These are phyloP conservation scores for Anas georgica DNA, from an alignment of 2,797 vertebrate species.

Conservation along the genomic window DNA sequence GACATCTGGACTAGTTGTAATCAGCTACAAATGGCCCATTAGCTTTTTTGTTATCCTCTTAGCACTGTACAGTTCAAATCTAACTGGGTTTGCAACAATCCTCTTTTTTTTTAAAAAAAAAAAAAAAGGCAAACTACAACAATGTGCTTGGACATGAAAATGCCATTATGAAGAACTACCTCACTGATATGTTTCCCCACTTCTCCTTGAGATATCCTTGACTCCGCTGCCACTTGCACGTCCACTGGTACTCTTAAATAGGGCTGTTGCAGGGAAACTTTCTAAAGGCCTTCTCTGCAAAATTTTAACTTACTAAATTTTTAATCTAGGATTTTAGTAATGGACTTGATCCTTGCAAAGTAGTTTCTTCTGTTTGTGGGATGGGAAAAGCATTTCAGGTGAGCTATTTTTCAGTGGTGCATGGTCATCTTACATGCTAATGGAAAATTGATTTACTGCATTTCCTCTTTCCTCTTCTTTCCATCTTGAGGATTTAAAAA, in stretches of 20 bases:
- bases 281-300: not conserved
- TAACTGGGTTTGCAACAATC: slow-evolving; percentile 42
- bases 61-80: slow-evolving; percentile 46
- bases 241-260: slow-evolving; percentile 23
- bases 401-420: not conserved
- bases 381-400: not conserved
- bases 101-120: slow-evolving; percentile 2
- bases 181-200: not conserved
- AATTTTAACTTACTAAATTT: not conserved
- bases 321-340: not conserved
- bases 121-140: not conserved
- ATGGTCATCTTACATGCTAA: not conserved
- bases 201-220: slow-evolving; percentile 39
- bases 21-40: slow-evolving; percentile 35
- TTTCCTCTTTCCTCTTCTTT: slow-evolving; percentile 31
- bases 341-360: slow-evolving; percentile 4
- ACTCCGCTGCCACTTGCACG: not conserved
- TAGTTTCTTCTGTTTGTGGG: not conserved
- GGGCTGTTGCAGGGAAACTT: not conserved
- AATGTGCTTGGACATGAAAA: slow-evolving; percentile 3
- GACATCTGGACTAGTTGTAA: slow-evolving; percentile 9
- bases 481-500: not conserved
- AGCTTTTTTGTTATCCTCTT: slow-evolving; percentile 38
- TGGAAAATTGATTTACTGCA: not conserved
- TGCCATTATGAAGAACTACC: not conserved